Percentiles rank a stretch among this genome's conserved stretches.
phyloP scores from a whole-genome alignment of 2,888 invertebrate genomes.

The Stictocephala bisonia region DNA sequence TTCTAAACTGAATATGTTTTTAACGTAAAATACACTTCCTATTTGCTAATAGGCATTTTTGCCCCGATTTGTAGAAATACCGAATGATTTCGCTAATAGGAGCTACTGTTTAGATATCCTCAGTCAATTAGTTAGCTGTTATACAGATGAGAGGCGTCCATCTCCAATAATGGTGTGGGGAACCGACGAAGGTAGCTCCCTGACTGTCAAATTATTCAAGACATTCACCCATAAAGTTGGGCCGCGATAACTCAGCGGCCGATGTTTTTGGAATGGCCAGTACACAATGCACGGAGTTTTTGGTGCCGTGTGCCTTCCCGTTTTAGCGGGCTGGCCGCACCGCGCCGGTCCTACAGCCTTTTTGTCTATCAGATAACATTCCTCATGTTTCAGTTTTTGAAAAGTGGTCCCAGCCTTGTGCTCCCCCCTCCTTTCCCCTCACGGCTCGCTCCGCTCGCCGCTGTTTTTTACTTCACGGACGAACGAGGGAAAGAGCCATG shows the following conservation, averaged over 20 bases:
- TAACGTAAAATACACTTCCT: no score
- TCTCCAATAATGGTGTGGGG: background rate
- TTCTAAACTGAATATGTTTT: no score
- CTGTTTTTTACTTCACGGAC: conserved; percentile 34
- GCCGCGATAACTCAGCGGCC: background rate
- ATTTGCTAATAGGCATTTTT: no score
- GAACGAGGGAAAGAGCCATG: no score
- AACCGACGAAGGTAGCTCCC: conserved; percentile 23
- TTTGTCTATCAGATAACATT: conserved; percentile 51
- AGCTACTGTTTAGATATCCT: no score
- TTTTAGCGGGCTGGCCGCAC: conserved; percentile 32
- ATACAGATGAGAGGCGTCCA: no score
- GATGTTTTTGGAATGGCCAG: conserved; percentile 48
- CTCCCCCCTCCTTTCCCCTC: conserved; percentile 65
- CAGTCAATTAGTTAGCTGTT: no score
- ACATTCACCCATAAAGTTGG: conserved; percentile 29
- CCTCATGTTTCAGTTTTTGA: conserved; percentile 55
- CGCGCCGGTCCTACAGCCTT: conserved; percentile 40
- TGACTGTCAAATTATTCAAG: conserved; percentile 30
- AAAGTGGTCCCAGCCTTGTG: conserved; percentile 53
- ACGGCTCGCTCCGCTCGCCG: conserved; percentile 49
- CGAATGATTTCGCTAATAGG: no score
- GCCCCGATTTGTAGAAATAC: no score
- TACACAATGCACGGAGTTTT: conserved; percentile 15
- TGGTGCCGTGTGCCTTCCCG: conserved; percentile 35